Percentiles rank a stretch among this genome's conserved stretches.
These are phyloP conservation scores for Brachionus plicatilis DNA, from an alignment of 1,140 invertebrate genomes.

Conservation along the genomic window DNA sequence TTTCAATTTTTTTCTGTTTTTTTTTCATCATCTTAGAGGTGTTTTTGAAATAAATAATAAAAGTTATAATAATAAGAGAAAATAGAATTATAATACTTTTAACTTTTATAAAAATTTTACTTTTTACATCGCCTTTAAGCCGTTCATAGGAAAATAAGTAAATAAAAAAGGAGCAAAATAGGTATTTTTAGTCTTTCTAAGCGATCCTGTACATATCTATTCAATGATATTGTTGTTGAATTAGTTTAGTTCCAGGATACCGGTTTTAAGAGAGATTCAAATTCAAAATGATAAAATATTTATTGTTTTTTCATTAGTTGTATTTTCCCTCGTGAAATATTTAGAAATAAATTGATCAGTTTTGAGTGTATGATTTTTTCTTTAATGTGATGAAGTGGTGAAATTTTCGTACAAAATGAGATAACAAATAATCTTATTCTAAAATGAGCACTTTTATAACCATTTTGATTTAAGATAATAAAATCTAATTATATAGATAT, in stretches of 20 bases:
- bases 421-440: not conserved
- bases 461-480: not conserved
- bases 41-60: too few relatives aligned
- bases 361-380: not conserved
- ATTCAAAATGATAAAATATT: constrained; percentile 17
- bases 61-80: too few relatives aligned
- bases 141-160: too few relatives aligned
- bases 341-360: not conserved
- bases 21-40: too few relatives aligned
- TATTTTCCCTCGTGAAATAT: not conserved
- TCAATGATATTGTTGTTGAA: not conserved
- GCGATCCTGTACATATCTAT: not conserved
- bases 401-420: not conserved
- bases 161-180: not conserved
- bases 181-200: not conserved
- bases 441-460: not conserved
- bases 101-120: too few relatives aligned
- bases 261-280: not conserved
- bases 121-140: too few relatives aligned
- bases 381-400: constrained; percentile 5
- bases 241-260: not conserved
- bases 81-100: too few relatives aligned
- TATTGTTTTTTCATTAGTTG: constrained; percentile 15
- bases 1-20: too few relatives aligned
- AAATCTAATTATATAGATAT: not conserved